A percentile compares a stretch with the other conserved stretches of the same genome.
phyloP scores from a whole-genome alignment of 2,888 invertebrate species.

The Galerucella pusilla region DNA sequence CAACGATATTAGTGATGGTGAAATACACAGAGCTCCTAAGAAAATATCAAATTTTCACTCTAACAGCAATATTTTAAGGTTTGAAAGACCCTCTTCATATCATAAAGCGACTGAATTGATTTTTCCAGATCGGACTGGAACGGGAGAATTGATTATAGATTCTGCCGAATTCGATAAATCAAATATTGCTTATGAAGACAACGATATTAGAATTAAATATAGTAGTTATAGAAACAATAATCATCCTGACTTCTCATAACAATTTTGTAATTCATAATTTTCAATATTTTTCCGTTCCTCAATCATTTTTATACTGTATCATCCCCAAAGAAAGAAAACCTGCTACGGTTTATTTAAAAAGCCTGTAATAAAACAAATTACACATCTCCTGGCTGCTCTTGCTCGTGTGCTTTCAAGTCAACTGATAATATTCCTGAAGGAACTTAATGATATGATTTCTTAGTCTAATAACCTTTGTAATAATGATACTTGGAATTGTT shows the following conservation, averaged over 20 bases:
- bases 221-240: constrained; percentile 7
- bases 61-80: constrained; percentile 41
- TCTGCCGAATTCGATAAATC: constrained; percentile 54
- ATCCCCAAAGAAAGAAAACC: no score
- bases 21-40: background rate
- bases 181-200: constrained; percentile 35
- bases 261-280: background rate
- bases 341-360: no score
- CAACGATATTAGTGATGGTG: background rate
- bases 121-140: constrained; percentile 69
- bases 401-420: no score
- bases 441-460: no score
- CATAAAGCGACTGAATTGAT: constrained; percentile 60
- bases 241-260: constrained; percentile 1
- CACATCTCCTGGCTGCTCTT: no score
- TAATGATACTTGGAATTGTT: no score
- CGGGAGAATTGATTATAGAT: constrained; percentile 67
- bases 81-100: constrained; percentile 56
- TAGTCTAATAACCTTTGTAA: no score
- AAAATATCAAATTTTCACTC: background rate
- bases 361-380: no score
- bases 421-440: no score
- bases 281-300: background rate
- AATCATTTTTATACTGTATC: no score
- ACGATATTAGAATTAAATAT: constrained; percentile 35